Percentiles rank a stretch among this genome's conserved stretches.
Evolutionary conservation across 2,888 invertebrate genomes (phyloP).

Genomic region (Hybos culiciformis): DNA sequence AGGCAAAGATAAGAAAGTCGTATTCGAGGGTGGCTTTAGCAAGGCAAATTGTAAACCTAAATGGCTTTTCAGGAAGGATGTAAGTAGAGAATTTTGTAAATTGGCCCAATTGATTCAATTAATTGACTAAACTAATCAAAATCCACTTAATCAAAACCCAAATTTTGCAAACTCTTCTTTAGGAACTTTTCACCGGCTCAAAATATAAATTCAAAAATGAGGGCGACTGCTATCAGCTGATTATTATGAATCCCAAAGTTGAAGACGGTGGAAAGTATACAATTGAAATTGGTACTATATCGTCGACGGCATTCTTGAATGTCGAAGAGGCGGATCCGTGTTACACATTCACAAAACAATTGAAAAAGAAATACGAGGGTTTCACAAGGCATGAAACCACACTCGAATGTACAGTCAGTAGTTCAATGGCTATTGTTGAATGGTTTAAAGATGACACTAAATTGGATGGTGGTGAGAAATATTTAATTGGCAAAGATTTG

Average conservation of each 20-base stretch:
- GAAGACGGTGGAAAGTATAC: conserved; percentile 97
- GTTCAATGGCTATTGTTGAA: conserved; percentile 82
- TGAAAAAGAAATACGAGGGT: conserved; percentile 80
- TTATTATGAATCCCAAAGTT: conserved; percentile 80
- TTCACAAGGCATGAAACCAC: conserved; percentile 80
- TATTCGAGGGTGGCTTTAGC: conserved; percentile 88
- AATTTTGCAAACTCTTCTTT: conserved; percentile 14
- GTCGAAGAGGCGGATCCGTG: conserved; percentile 96
- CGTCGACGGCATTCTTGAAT: conserved; percentile 79
- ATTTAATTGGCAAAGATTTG: conserved; percentile 82
- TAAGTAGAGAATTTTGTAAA: conserved; percentile 53
- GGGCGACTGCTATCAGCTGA: conserved; percentile 78
- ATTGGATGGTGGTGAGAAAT: conserved; percentile 69
- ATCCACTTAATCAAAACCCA: neutral
- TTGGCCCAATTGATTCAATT: neutral
- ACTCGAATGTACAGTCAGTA: conserved; percentile 88
- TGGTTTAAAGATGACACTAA: conserved; percentile 80
- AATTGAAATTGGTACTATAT: conserved; percentile 82
- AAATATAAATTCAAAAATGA: conserved; percentile 94
- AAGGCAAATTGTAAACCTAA: conserved; percentile 91
- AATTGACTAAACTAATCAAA: neutral
- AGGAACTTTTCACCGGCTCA: conserved; percentile 91
- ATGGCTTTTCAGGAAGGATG: conserved; percentile 86
- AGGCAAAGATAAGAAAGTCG: conserved; percentile 90
- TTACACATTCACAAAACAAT: conserved; percentile 80